Evolutionary conservation across 1,140 invertebrate genomes (phyloP).

Genomic region (Papilio xuthus): DNA sequence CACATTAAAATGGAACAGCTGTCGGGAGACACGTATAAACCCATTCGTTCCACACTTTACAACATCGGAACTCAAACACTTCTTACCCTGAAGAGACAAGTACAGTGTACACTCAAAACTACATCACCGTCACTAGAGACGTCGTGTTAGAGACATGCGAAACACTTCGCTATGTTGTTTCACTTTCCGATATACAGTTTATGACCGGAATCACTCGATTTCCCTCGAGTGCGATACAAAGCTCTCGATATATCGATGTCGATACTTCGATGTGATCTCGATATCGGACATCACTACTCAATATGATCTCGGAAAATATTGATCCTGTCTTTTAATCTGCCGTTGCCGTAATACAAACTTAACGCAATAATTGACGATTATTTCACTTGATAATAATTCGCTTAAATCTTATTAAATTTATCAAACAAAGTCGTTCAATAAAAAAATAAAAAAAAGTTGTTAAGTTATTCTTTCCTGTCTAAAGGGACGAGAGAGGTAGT

Average conservation of each 20-base stretch:
- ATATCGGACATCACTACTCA: slow-evolving; percentile 52
- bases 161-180: slow-evolving; percentile 46
- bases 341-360: background rate
- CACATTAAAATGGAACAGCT: slow-evolving; percentile 55
- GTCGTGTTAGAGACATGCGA: slow-evolving; percentile 36
- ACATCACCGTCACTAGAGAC: slow-evolving; percentile 49
- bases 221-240: slow-evolving; percentile 73
- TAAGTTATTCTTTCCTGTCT: slow-evolving; percentile 45
- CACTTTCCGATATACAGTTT: slow-evolving; percentile 59
- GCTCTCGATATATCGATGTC: slow-evolving; percentile 59
- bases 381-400: background rate
- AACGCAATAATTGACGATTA: background rate
- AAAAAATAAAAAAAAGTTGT: slow-evolving; percentile 11
- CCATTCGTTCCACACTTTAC: slow-evolving; percentile 62
- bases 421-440: slow-evolving; percentile 6
- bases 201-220: slow-evolving; percentile 69
- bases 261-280: slow-evolving; percentile 64
- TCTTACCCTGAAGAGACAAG: slow-evolving; percentile 41
- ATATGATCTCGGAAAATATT: slow-evolving; percentile 46
- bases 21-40: slow-evolving; percentile 50
- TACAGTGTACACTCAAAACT: slow-evolving; percentile 46
- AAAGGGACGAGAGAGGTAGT: slow-evolving; percentile 50
- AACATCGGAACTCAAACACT: slow-evolving; percentile 50
- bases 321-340: background rate
- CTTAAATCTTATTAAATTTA: background rate